These are phyloP conservation scores for Molossus molossus DNA, from an alignment of 2,797 vertebrate species.

Conservation along the genomic window DNA sequence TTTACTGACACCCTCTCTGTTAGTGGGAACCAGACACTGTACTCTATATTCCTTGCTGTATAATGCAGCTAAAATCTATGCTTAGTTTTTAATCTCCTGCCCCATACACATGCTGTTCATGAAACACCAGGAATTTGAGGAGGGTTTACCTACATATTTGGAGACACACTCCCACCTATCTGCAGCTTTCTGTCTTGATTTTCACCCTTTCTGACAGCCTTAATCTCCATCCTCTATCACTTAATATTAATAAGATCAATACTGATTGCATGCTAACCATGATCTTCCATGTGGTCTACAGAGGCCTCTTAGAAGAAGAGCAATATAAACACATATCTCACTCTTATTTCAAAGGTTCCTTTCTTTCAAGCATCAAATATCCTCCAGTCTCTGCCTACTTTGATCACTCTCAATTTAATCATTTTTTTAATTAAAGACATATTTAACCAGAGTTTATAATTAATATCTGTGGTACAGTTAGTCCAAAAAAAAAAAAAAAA, in stretches of 20 bases:
- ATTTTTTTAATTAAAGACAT: neutral
- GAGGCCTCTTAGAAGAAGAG: neutral
- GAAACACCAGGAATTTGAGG: neutral
- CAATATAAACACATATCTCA: neutral
- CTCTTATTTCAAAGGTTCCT: neutral
- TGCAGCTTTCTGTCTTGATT: neutral
- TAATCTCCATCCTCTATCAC: neutral
- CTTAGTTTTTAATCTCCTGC: neutral
- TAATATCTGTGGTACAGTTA: neutral
- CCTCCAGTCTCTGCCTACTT: neutral
- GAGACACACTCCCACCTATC: neutral
- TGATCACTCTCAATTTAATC: neutral
- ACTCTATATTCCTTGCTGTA: neutral
- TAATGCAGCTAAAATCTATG: neutral
- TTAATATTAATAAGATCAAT: neutral
- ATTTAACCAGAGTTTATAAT: neutral
- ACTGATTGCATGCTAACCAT: neutral
- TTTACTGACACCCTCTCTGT: neutral
- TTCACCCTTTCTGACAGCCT: neutral
- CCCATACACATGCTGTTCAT: neutral
- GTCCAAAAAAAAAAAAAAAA: neutral
- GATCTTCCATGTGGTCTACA: neutral
- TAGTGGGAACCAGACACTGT: neutral
- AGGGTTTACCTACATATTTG: neutral
- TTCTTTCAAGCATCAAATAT: neutral